phyloP scores from a whole-genome alignment of 1,140 invertebrate genomes.

The Micrasema minimum region DNA sequence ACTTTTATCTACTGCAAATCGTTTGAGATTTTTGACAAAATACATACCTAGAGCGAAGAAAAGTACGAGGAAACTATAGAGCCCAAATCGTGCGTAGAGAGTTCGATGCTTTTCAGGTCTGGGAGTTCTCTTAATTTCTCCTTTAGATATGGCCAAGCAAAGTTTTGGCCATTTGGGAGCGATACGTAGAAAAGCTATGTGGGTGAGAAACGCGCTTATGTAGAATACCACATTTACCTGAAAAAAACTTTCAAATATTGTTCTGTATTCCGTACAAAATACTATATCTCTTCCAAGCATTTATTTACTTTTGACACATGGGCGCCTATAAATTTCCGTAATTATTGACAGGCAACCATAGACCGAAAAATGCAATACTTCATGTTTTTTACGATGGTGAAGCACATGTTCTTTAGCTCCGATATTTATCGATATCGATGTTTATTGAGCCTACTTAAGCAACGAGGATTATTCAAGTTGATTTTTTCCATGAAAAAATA shows the following conservation, averaged over 20 bases:
- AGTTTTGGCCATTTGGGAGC: slow-evolving; percentile 42
- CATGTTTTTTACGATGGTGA: too few relatives aligned
- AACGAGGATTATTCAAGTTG: background rate
- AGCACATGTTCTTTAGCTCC: too few relatives aligned
- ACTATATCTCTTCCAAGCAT: too few relatives aligned
- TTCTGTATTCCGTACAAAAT: background rate
- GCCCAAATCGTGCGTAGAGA: slow-evolving; percentile 7
- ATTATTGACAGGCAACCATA: background rate
- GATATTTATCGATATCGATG: too few relatives aligned
- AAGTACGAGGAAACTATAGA: slow-evolving; percentile 39
- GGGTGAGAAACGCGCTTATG: slow-evolving; percentile 30
- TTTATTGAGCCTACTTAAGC: too few relatives aligned
- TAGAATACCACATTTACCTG: slow-evolving; percentile 44
- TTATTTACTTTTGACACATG: too few relatives aligned
- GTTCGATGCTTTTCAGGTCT: background rate
- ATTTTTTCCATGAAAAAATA: too few relatives aligned
- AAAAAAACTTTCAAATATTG: background rate
- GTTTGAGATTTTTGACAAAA: background rate
- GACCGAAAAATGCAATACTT: too few relatives aligned
- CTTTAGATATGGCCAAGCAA: slow-evolving; percentile 9
- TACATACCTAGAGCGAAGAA: slow-evolving; percentile 40
- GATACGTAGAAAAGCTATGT: slow-evolving; percentile 42
- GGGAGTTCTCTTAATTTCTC: slow-evolving; percentile 10
- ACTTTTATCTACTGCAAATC: background rate
- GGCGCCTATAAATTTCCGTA: background rate